phyloP scores from a whole-genome alignment of 2,113 vertebrate species.

The Spizaetus ornatus region DNA sequence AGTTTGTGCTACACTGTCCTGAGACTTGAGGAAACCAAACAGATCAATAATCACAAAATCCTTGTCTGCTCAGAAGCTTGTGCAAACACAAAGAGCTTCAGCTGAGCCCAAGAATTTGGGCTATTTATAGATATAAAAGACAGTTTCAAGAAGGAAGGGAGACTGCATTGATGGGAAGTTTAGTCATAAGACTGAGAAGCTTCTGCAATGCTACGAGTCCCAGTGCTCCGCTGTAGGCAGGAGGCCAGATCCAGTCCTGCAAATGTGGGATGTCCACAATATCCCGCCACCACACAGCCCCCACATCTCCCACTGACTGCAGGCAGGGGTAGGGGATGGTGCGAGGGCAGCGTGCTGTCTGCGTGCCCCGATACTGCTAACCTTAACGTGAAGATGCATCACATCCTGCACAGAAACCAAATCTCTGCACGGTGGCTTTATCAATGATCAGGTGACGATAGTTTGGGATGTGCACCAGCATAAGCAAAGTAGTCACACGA shows the following conservation, averaged over 20 bases:
- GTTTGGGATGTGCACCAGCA: not conserved
- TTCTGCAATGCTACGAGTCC: not conserved
- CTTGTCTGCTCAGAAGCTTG: not conserved
- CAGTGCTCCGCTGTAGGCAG: not conserved
- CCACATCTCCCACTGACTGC: too few relatives aligned
- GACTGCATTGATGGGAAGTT: not conserved
- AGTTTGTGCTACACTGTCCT: not conserved
- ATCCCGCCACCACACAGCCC: not conserved
- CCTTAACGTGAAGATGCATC: too few relatives aligned
- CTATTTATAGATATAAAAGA: not conserved
- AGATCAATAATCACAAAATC: not conserved
- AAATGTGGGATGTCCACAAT: not conserved
- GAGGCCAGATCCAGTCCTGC: not conserved
- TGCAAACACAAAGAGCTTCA: not conserved
- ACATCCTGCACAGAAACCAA: not conserved
- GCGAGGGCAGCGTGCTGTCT: fast-evolving
- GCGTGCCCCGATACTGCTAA: fast-evolving
- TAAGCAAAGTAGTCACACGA: fast-evolving
- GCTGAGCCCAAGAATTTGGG: not conserved
- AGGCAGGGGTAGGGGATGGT: not conserved
- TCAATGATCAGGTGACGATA: fast-evolving
- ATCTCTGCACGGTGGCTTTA: fast-evolving
- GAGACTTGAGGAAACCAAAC: not conserved
- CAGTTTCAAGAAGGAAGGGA: not conserved
- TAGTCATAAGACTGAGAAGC: not conserved